Base-by-base conservation (phyloP, 2,888 invertebrate species). In the Nomada ruficornis region DNA sequence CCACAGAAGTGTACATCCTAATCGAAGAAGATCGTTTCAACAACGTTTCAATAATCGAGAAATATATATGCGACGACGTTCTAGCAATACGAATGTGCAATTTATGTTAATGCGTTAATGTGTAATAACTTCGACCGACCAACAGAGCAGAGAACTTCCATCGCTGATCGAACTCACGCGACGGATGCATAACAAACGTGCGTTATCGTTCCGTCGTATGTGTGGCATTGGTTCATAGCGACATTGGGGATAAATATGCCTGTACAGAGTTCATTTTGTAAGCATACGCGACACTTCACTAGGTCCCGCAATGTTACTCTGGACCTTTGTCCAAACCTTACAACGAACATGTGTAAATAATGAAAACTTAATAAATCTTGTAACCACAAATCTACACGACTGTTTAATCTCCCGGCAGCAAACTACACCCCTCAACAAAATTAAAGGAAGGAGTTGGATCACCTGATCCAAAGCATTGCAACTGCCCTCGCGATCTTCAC, bases 161-260 rank as follows among this genome's bases (percentile, higher is more conserved):
- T 86, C 80, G 83, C 72, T 77, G 82, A 79, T 80, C 79, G 84
- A 80, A 82, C 75, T 78, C 63, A 77, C 73, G 67, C 84, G 81
- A 81, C 72, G 79, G 81, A 77, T 64, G 68, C 62, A 67, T 69
- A 71, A 63, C 57, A 59, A 64, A 69, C 71, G 81, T 26, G 60
- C 60, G 72, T 71, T 63, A 68, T 78, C 73, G 68, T 79, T 82
- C 86, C 79, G 86, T 85, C 77, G 80, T 68, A 80, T 77, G 42
- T 5, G 78, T 89, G 93, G 91, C 93, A 91, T 88, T 93, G 93
- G 93, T 93, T 93, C 93, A 93, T 87, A 93, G 92, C 87, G 89
- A 90, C 93, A 92, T 93, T 93, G 90, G 91, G 89, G 91, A 91
- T 71, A 68, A 86, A 86, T 87, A 85, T 86, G 80, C 86, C 74